Conservation (phyloP, 2,113 vertebrate genomes). For the Lophius piscatorius region DNA sequence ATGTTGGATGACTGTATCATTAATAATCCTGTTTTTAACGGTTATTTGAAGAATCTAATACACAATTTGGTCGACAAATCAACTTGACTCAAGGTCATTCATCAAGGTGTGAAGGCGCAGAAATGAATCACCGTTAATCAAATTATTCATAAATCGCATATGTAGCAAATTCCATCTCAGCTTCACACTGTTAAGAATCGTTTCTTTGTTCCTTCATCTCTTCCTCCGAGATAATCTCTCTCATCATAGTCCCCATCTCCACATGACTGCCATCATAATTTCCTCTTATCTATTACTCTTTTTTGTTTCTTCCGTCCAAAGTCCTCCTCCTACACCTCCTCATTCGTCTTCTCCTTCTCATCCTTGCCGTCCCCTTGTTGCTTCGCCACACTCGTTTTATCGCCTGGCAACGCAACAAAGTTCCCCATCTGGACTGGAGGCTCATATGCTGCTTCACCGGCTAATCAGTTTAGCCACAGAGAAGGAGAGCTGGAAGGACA, state of each 20-base stretch:
- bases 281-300: constrained; percentile 17
- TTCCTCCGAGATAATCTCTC: constrained; percentile 27
- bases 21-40: no score
- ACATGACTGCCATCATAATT: constrained; percentile 23
- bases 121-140: constrained; percentile 4
- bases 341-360: background rate
- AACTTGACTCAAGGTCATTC: no score
- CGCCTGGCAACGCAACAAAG: constrained; percentile 46
- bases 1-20: no score
- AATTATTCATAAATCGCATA: constrained; percentile 1
- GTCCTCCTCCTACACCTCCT: background rate
- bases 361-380: background rate
- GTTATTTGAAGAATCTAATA: no score
- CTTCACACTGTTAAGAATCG: background rate
- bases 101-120: background rate
- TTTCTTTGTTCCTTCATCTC: constrained; percentile 15
- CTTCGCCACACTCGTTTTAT: constrained; percentile 1
- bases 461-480: constrained; percentile 45
- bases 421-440: constrained; percentile 3
- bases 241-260: constrained; percentile 34
- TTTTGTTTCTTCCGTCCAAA: background rate
- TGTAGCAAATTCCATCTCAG: background rate
- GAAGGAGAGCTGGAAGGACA: constrained; percentile 2
- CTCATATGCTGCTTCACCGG: background rate
- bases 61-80: no score